phyloP scores from a whole-genome alignment of 2,888 invertebrate genomes.

The Cephonodes hylas region DNA sequence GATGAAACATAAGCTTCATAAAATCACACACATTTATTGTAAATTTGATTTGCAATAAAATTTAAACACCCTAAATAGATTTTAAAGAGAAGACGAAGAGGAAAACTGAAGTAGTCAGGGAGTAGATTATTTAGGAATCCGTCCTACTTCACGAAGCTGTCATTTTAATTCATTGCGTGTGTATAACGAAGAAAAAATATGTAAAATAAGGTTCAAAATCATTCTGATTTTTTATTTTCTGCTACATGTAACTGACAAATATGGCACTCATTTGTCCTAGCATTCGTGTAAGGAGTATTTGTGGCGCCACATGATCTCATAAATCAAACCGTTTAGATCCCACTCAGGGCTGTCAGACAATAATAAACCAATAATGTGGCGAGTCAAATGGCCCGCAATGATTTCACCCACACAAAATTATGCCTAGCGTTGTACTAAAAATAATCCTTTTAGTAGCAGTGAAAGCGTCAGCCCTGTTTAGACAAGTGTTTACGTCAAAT shows the following conservation, averaged over 20 bases:
- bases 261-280: background rate
- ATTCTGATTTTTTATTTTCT: background rate
- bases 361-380: background rate
- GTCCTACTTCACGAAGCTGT: too few relatives aligned
- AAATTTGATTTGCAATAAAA: too few relatives aligned
- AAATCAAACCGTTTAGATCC: background rate
- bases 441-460: conserved; percentile 26
- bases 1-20: too few relatives aligned
- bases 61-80: too few relatives aligned
- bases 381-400: background rate
- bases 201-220: too few relatives aligned
- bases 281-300: background rate
- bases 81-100: too few relatives aligned
- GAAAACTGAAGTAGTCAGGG: too few relatives aligned
- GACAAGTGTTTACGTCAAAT: conserved; percentile 59
- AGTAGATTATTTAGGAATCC: too few relatives aligned
- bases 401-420: background rate
- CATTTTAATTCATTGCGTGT: too few relatives aligned
- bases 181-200: too few relatives aligned
- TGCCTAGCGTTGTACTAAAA: conserved; percentile 21
- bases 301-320: conserved; percentile 1
- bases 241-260: background rate
- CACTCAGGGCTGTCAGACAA: conserved; percentile 5
- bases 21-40: too few relatives aligned
- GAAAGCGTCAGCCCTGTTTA: conserved; percentile 52